Evolutionary conservation across 2,113 vertebrate species (phyloP), one percentile per base, ranked within the genome.

Genomic region (Carettochelys insculpta): DNA sequence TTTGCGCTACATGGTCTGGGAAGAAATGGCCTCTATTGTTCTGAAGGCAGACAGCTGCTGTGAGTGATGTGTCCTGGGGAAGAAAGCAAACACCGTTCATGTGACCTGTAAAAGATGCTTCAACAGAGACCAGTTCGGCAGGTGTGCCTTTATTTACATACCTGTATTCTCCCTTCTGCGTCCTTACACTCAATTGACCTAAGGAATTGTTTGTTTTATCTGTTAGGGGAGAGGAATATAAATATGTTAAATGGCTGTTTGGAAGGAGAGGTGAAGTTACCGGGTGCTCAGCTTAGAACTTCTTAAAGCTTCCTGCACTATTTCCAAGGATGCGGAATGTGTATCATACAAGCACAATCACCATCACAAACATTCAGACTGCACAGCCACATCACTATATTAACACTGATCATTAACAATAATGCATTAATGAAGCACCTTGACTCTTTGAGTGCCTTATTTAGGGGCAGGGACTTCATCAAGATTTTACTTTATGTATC

Each of bases 121-220:
- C 77, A 65, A 83, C n/a, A 29, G 68, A 1, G 0, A 11, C 68
- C 22, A 19, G 50, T 73, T 90, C 80, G 83, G 68, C 51, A 78
- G 65, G n/a, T n/a, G 12, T 8, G 5, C 41, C 4, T 86, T 56
- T 83, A 24, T 90, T 90, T 90, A 52, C 58, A 5, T 75, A 29
- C 71, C 71, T 45, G 41, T 75, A 75, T 76, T 85, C 80, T 91
- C 27, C 75, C 65, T 77, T 51, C 54, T 58, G 5, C 80, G 38
- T 43, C 8, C 1, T 29, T 53, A 45, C 48, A 65, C 41, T 19
- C 61, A 25, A 90, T 34, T 25, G 16, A 13, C 31, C 0, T 0
- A 5, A 58, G 6, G 34, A 34, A 52, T 22, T 79, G 11, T 20
- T 54, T 68, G 43, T 17, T 85, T n/a, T 50, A 80, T 78, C 79